Base-by-base conservation (phyloP, 2,888 invertebrate genomes). In the Anarsia innoxiella region DNA sequence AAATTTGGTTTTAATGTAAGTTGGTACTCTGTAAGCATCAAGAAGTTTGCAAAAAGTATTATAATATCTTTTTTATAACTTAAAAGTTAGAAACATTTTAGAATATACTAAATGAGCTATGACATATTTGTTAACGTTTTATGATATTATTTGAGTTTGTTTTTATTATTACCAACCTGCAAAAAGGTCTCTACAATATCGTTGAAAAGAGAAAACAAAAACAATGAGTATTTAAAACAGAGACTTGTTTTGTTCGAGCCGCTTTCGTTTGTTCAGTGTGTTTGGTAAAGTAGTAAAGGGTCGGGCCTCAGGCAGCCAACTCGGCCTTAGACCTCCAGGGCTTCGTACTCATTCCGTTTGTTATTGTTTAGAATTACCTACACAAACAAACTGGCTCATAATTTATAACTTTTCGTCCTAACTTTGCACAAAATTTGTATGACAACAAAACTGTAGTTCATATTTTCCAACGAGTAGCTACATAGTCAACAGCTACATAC, bases 341-440 rank as follows among this genome's bases (percentile, higher is more conserved):
- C 53, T 47, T 42, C 44, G 52, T 58, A 60, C 49, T 66, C 60
- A 67, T 61, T 72, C 65, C 68, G 70, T 70, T 69, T 73, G 72
- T 72, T 75, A 73, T 74, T 74, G 71, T 71, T 73, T 67, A 67
- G 69, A 68, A 70, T 73, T 72, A 74, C 70, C 60, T 58, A 60
- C 61, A 61, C 59, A 69, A 73, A 70, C 63, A 68, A 59, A 68
- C 66, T 62, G 58, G 57, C 58, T 64, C 64, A 74, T 74, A 71
- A 69, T 74, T 66, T 48, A 46, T 49, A 73, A 75, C 64, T 69
- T 74, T 66, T 51, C 56, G 49, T 54, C 59, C 59, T 50, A 65
- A 71, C 65, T 63, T 68, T 66, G 63, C 11, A 13, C 15, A 13
- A 15, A 33, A 33, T 26, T n/a, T n/a, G n/a, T n/a, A 26, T 10